Evolutionary conservation across 64 coral and sea anemone species (phyloP).

Genomic region (Actinia equina): DNA sequence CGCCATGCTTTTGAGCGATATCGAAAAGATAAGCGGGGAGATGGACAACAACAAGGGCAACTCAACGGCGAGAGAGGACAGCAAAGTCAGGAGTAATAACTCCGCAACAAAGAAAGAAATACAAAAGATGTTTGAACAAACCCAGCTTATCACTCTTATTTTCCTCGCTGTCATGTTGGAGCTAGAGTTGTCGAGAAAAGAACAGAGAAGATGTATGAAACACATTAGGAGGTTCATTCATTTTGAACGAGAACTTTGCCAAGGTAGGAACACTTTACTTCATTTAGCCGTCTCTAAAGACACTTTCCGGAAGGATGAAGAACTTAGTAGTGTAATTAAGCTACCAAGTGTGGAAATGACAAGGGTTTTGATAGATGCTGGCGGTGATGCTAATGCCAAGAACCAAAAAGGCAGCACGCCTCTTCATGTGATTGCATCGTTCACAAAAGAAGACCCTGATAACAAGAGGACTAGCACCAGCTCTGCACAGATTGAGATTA

Average conservation of each 20-base stretch:
- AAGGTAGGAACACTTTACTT: conserved; percentile 19
- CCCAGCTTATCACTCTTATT: conserved; percentile 34
- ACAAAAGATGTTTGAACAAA: conserved; percentile 33
- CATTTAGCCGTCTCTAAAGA: conserved; percentile 52
- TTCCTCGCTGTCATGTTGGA: conserved; percentile 40
- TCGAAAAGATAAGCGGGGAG: conserved; percentile 18
- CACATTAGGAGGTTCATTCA: conserved; percentile 48
- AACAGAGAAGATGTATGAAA: conserved; percentile 43
- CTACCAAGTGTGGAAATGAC: conserved; percentile 50
- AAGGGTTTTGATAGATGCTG: conserved; percentile 53
- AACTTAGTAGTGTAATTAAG: conserved; percentile 22
- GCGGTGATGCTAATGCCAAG: conserved; percentile 40
- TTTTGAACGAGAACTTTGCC: conserved; percentile 28
- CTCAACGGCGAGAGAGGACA: conserved; percentile 21
- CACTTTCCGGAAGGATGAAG: conserved; percentile 19
- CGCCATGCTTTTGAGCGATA: conserved; percentile 36
- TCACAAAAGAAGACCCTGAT: background rate
- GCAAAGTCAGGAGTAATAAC: background rate
- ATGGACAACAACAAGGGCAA: conserved; percentile 15
- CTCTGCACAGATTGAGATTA: conserved; percentile 22
- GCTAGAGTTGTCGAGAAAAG: conserved; percentile 33
- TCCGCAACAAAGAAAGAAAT: background rate
- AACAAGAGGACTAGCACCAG: conserved; percentile 14
- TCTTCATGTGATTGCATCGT: conserved; percentile 33
- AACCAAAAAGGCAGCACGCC: conserved; percentile 44